Base-by-base conservation (phyloP, 37 sponge, comb jelly and placozoan species). In the Aplysina aerophoba region DNA sequence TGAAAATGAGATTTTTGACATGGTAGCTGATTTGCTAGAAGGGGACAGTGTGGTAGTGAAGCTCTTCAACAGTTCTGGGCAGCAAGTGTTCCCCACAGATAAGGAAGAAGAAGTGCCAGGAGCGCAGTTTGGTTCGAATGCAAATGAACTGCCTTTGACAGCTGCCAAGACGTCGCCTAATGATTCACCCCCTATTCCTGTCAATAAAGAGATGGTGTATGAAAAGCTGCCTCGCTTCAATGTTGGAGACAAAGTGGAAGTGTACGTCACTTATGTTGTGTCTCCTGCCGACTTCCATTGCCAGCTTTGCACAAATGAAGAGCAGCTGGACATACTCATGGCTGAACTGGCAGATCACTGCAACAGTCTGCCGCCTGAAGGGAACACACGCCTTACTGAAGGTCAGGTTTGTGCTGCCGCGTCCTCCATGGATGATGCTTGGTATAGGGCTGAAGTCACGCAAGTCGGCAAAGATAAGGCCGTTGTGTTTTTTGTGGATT, bases 361-460 rank as follows among this genome's bases (percentile, higher is more conserved):
- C 59, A 89, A 61, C 68, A 65, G 53, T 0, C 59, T 71, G 16
- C 28, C 40, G 0, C 55, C 81, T 5, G 80, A 22, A 13, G 55
- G 31, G 36, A 40, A 17, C 11, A 41, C 67, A 14, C 20, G 31
- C 3, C 77, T 82, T 13, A 83, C 55, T 27, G 85, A 63, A 2
- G 92, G 93, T 4, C 22, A 54, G 17, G 85, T 31, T 61, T 95
- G 95, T 84, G 88, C 83, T 22, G 88, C 88, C 0, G 71, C 85
- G 35, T 92, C 89, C 38, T 73, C 88, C 0, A 62, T 59, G 14
- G 91, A 92, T 63, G 83, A 53, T 31, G 81, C 80, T 24, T 95
- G 95, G 95, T 92, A 92, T 53, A 65, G 95, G 17, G 93, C 90
- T 12, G 55, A 89, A 59, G 85, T 95, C 4, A 25, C 92, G 0